phyloP scores from a whole-genome alignment of 2,113 vertebrate genomes.

The Gymnogyps californianus region DNA sequence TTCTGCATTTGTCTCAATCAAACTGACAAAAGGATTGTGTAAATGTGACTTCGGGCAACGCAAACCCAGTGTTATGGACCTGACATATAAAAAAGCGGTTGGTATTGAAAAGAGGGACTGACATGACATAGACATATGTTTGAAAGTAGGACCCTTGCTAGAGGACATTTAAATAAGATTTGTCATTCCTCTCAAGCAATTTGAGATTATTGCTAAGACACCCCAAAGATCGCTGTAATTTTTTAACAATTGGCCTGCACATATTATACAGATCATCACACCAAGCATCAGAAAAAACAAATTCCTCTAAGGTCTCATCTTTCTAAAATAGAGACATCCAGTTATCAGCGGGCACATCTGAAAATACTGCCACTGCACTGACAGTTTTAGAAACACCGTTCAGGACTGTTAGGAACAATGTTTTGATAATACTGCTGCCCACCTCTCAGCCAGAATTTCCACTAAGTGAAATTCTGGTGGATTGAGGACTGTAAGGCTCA shows the following conservation, averaged over 20 bases:
- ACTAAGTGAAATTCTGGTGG: neutral
- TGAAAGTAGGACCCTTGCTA: neutral
- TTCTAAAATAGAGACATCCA: neutral
- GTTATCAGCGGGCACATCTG: neutral
- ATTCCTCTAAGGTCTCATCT: neutral
- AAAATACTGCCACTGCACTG: neutral
- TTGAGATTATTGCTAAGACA: neutral
- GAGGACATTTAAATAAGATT: constrained; percentile 23
- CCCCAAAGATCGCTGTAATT: neutral
- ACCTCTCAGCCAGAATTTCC: neutral
- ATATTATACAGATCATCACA: neutral
- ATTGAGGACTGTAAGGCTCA: neutral
- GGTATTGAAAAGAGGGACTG: neutral
- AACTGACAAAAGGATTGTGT: neutral
- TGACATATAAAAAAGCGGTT: neutral
- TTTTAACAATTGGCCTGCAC: neutral
- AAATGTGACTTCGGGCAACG: neutral
- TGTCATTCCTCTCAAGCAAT: neutral
- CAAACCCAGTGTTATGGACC: neutral
- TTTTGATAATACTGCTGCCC: neutral
- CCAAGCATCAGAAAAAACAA: neutral
- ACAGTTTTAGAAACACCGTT: neutral
- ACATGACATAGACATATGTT: neutral
- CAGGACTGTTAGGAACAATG: neutral
- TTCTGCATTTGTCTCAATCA: constrained; percentile 26